phyloP scores from a whole-genome alignment of 2,113 vertebrate genomes.

The Vulpes lagopus region DNA sequence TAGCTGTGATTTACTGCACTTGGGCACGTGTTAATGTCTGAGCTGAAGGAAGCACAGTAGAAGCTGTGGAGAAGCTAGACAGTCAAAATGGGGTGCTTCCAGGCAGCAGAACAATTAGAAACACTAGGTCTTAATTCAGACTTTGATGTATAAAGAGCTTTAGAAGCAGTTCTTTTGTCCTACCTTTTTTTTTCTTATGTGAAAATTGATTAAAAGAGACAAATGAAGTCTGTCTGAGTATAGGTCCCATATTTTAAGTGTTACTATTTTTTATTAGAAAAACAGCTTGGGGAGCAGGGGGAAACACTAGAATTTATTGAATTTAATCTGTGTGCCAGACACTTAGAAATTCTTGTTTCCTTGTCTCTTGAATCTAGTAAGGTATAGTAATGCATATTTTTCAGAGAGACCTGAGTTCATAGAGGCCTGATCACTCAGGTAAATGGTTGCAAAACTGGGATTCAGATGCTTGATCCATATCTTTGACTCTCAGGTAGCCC shows the following conservation, averaged over 20 bases:
- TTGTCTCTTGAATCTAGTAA: background rate
- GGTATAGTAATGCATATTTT: background rate
- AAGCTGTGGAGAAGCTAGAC: slow-evolving; percentile 44
- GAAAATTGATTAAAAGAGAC: slow-evolving; percentile 21
- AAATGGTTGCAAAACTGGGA: background rate
- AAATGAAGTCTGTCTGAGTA: slow-evolving; percentile 1
- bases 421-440: background rate
- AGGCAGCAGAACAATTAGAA: slow-evolving; percentile 61
- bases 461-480: background rate
- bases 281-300: background rate
- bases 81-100: slow-evolving; percentile 18
- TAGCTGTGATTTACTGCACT: slow-evolving; percentile 81
- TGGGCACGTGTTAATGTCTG: slow-evolving; percentile 58
- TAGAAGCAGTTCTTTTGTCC: slow-evolving; percentile 43
- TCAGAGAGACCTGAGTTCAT: slow-evolving; percentile 13
- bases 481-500: background rate
- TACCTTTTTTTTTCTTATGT: background rate
- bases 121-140: background rate
- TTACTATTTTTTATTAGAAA: background rate
- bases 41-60: slow-evolving; percentile 6
- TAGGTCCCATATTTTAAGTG: background rate
- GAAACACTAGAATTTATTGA: background rate
- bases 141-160: background rate
- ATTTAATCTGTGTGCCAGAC: background rate
- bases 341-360: background rate